phyloP scores from a whole-genome alignment of 1,140 invertebrate species.

The Asobara japonica region DNA sequence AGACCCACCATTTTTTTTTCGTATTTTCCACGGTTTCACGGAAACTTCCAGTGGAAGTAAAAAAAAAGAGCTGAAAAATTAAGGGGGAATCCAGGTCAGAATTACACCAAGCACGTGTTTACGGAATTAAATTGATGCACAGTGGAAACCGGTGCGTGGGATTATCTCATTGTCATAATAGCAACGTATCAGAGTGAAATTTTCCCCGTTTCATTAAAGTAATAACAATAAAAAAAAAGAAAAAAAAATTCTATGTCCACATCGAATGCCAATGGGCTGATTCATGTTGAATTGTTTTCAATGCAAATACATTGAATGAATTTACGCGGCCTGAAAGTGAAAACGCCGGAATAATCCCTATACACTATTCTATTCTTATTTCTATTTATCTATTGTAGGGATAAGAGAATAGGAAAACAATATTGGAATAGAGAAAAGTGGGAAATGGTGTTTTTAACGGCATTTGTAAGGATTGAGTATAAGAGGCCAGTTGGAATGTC shows the following conservation, averaged over 20 bases:
- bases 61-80: neutral
- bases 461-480: neutral
- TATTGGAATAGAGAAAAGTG: neutral
- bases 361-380: neutral
- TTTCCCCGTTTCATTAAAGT: neutral
- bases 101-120: constrained; percentile 18
- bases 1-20: constrained; percentile 9
- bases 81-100: constrained; percentile 25
- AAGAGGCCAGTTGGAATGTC: neutral
- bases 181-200: neutral
- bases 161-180: constrained; percentile 23
- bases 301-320: neutral
- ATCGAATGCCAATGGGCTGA: neutral
- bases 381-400: neutral
- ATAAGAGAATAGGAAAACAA: neutral
- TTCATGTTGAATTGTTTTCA: neutral
- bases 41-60: constrained; percentile 13
- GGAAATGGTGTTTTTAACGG: neutral
- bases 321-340: neutral
- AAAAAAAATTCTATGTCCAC: neutral
- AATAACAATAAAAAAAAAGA: constrained; percentile 1
- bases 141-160: constrained; percentile 52
- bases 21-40: constrained; percentile 42
- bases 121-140: neutral
- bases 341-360: neutral